These are phyloP conservation scores for Calliphora vicina DNA, from an alignment of 1,140 invertebrate species.

Conservation along the genomic window DNA sequence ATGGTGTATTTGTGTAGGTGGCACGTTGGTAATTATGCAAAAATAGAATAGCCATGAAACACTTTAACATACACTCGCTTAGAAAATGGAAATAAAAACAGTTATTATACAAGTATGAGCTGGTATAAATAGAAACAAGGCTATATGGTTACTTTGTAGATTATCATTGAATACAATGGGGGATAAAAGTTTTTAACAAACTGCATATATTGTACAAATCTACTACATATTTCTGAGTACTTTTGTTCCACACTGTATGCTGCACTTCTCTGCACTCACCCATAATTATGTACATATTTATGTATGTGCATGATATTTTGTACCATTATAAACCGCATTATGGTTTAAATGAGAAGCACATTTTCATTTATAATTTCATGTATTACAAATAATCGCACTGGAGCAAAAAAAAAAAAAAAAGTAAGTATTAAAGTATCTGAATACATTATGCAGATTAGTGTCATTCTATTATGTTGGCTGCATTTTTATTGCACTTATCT, in stretches of 20 bases:
- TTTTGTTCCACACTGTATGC: too few relatives aligned
- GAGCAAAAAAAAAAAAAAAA: neutral
- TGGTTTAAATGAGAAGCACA: neutral
- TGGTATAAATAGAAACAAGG: neutral
- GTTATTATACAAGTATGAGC: neutral
- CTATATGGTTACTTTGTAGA: neutral
- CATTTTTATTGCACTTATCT: constrained; percentile 1
- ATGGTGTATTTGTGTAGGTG: neutral
- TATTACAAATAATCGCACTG: too few relatives aligned
- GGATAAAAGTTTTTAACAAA: too few relatives aligned
- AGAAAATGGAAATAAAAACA: neutral
- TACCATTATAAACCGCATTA: neutral
- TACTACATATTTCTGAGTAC: too few relatives aligned
- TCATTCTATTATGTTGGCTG: neutral
- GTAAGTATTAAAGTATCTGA: too few relatives aligned
- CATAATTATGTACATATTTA: too few relatives aligned
- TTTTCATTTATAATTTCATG: neutral
- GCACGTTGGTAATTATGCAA: neutral
- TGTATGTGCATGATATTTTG: neutral
- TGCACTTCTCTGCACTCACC: too few relatives aligned
- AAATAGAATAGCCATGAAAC: neutral
- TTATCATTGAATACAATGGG: too few relatives aligned
- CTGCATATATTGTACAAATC: too few relatives aligned
- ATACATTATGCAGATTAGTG: neutral
- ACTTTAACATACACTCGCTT: neutral